These are phyloP conservation scores for Malacoctenus gilli DNA, from an alignment of 2,797 vertebrate species.

Conservation along the genomic window DNA sequence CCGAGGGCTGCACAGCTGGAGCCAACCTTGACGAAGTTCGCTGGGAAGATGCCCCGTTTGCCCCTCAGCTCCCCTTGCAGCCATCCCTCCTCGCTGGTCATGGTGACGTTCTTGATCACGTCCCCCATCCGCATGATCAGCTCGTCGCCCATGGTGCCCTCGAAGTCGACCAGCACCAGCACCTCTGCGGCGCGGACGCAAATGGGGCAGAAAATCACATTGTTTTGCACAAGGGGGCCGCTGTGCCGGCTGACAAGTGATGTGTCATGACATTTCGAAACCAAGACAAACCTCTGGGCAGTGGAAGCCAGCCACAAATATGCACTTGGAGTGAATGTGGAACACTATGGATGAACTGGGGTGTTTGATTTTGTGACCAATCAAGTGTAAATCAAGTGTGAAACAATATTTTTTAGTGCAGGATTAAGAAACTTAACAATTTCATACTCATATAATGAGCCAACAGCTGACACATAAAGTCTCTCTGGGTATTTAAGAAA, in stretches of 20 bases:
- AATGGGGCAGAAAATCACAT: constrained; percentile 65
- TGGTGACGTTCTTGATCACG: constrained; percentile 83
- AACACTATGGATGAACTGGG: not conserved
- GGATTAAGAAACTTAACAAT: not conserved
- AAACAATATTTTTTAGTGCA: not conserved
- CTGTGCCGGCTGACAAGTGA: constrained; percentile 4
- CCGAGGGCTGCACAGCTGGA: too few species aligned
- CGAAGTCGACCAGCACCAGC: constrained; percentile 85
- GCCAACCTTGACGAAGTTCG: constrained; percentile 85
- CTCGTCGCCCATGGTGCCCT: constrained; percentile 81
- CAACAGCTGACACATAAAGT: too few species aligned
- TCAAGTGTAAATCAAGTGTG: not conserved
- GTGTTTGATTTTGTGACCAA: not conserved
- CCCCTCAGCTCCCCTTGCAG: constrained; percentile 83
- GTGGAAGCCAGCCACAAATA: constrained; percentile 8
- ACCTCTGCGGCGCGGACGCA: constrained; percentile 76
- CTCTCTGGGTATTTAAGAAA: too few species aligned
- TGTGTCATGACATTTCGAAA: constrained; percentile 47
- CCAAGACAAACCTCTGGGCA: too few species aligned
- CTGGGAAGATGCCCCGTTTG: constrained; percentile 84
- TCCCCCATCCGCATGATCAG: constrained; percentile 82
- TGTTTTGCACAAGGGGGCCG: constrained; percentile 36
- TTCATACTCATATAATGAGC: too few species aligned
- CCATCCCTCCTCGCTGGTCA: constrained; percentile 83
- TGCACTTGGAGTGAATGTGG: not conserved